Conservation (phyloP, 92 coral and sea anemone genomes). For the Plumapathes pennacea region DNA sequence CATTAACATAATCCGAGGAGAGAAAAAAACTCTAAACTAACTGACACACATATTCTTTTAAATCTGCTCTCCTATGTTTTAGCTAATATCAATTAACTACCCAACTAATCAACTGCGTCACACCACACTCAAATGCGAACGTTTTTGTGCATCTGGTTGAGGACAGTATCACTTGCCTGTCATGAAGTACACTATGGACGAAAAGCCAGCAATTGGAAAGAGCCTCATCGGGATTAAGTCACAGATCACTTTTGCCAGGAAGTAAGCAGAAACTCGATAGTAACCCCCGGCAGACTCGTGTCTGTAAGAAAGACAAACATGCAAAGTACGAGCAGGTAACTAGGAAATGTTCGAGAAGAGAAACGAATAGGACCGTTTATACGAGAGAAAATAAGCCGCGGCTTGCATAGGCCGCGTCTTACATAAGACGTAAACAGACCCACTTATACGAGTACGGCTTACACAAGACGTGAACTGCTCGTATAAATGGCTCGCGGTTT, state of each 20-base stretch:
- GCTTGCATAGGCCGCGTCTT: no score
- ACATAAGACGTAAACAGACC: no score
- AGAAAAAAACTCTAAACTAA: no score
- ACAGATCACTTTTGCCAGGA: conserved; percentile 78
- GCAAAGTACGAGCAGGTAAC: neutral
- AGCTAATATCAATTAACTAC: no score
- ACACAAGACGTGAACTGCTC: no score
- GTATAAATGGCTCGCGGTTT: no score
- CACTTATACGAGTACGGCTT: no score
- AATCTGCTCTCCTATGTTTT: no score
- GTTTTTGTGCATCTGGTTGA: neutral
- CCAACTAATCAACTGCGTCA: neutral
- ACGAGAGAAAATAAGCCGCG: no score
- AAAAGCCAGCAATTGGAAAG: conserved; percentile 61
- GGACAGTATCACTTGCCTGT: conserved; percentile 46
- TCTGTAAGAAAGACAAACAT: conserved; percentile 18
- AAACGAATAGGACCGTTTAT: neutral
- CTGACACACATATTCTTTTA: no score
- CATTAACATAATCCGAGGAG: neutral
- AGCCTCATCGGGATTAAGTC: conserved; percentile 83
- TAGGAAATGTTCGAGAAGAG: neutral
- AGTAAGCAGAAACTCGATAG: conserved; percentile 85
- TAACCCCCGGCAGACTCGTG: conserved; percentile 91
- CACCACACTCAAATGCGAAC: neutral
- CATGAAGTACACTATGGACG: conserved; percentile 86